These are phyloP conservation scores for Eubasilissa regina DNA, from an alignment of 1,140 invertebrate species.

Conservation along the genomic window DNA sequence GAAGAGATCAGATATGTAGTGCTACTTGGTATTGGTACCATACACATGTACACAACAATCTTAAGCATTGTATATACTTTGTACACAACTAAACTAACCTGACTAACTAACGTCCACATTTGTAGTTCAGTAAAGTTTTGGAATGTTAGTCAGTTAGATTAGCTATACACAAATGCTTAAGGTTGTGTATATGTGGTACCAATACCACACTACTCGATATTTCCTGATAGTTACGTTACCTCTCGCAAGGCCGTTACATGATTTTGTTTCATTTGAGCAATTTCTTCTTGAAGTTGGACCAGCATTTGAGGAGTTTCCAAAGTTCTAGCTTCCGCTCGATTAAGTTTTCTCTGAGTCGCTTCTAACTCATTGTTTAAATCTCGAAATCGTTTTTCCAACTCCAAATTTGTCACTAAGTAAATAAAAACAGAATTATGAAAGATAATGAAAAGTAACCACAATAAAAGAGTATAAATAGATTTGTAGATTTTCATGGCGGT, in stretches of 20 bases:
- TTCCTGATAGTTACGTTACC: slow-evolving; percentile 62
- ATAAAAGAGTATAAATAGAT: not conserved
- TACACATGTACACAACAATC: no score
- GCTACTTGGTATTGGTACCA: no score
- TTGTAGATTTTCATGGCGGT: not conserved
- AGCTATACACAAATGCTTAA: no score
- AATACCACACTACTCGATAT: no score
- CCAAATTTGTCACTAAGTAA: slow-evolving; percentile 63
- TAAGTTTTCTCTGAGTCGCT: slow-evolving; percentile 76
- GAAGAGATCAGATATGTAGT: no score
- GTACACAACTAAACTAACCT: no score
- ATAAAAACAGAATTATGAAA: no score
- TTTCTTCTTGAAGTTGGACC: slow-evolving; percentile 80
- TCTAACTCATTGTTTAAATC: slow-evolving; percentile 78
- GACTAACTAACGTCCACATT: no score
- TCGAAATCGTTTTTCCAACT: slow-evolving; percentile 67
- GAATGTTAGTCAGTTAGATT: no score
- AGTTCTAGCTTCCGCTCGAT: slow-evolving; percentile 71
- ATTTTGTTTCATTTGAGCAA: slow-evolving; percentile 80
- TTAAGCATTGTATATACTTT: no score
- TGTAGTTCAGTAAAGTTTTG: no score
- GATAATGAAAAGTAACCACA: not conserved
- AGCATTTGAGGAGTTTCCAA: slow-evolving; percentile 76
- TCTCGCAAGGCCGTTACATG: slow-evolving; percentile 78
- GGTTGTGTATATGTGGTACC: no score